These are phyloP conservation scores for Ellobius talpinus DNA, from an alignment of 2,113 vertebrate species.

Conservation along the genomic window DNA sequence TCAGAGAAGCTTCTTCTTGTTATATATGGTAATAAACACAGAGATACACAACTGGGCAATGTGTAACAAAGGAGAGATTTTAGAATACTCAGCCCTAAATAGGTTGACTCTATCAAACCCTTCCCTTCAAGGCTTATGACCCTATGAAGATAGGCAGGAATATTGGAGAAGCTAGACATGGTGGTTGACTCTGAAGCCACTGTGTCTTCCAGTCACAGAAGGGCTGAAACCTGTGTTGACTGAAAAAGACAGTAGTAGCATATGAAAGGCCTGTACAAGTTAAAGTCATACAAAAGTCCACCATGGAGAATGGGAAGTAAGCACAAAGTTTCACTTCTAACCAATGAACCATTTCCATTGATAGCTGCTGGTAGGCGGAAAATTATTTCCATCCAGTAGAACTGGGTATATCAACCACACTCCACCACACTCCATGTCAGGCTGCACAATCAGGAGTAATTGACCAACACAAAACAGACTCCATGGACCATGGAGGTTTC, in stretches of 20 bases:
- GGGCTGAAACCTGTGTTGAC: background rate
- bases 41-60: background rate
- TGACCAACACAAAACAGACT: background rate
- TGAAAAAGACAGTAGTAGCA: too few relatives aligned
- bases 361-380: too few relatives aligned
- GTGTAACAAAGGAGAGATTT: background rate
- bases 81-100: background rate
- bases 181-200: background rate
- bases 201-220: background rate
- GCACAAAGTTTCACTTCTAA: background rate
- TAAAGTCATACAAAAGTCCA: background rate
- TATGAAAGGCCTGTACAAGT: too few relatives aligned
- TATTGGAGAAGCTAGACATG: background rate
- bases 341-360: background rate
- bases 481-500: background rate
- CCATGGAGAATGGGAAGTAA: background rate
- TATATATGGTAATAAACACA: background rate
- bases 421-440: background rate
- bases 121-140: background rate
- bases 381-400: background rate
- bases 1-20: background rate
- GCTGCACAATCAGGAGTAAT: background rate
- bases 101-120: background rate
- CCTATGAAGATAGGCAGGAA: background rate
- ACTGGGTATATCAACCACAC: background rate